Conservation (phyloP, 1,140 invertebrate genomes). For the Nephotettix cincticeps region DNA sequence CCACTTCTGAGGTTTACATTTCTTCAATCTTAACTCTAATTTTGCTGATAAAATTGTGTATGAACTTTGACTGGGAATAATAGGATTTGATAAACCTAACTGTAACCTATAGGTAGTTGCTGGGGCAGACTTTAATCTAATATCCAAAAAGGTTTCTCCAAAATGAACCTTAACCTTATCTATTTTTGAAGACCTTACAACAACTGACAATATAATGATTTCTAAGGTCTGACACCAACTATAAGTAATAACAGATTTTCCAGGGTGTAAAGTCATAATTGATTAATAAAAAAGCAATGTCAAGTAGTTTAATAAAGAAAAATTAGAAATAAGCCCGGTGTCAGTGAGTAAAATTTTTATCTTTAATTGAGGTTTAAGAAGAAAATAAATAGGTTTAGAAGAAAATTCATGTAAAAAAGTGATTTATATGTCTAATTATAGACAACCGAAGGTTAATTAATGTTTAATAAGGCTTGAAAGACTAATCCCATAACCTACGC, state of each 20-base stretch:
- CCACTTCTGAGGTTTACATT: neutral
- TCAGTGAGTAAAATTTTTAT: too few species aligned
- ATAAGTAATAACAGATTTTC: neutral
- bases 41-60: constrained; percentile 5
- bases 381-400: too few species aligned
- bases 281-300: too few species aligned
- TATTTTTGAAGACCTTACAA: neutral
- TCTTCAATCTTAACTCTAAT: neutral
- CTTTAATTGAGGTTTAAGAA: too few species aligned
- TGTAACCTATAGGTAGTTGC: neutral
- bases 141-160: constrained; percentile 2
- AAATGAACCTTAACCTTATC: constrained; percentile 8
- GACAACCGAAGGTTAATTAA: too few species aligned
- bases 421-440: too few species aligned
- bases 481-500: too few species aligned
- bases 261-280: neutral
- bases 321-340: too few species aligned
- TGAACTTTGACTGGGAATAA: neutral
- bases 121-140: neutral
- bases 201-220: neutral
- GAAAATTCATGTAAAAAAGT: too few species aligned
- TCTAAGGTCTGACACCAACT: neutral
- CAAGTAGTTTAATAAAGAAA: too few species aligned
- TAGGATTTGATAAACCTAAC: neutral
- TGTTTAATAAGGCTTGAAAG: too few species aligned